phyloP scores from a whole-genome alignment of 2,797 vertebrate species.

The Anguilla megastoma region DNA sequence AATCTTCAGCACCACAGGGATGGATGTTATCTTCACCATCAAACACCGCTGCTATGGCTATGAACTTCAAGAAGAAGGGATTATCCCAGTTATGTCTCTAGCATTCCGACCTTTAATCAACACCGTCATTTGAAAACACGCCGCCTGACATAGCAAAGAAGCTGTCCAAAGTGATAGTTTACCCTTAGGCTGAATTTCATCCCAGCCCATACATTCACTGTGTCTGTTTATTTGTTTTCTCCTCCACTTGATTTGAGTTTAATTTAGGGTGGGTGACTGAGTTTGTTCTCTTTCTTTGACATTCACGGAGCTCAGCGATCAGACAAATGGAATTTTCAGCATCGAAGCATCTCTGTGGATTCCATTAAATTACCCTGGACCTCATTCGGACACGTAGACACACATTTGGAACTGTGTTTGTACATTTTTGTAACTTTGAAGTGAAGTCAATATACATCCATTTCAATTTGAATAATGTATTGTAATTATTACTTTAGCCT shows the following conservation, averaged over 20 bases:
- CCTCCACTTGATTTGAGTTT: conserved; percentile 70
- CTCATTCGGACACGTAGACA: not conserved
- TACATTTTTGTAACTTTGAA: not conserved
- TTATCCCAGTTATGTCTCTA: not conserved
- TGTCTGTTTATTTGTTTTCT: not conserved
- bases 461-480: too few relatives aligned
- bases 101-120: not conserved
- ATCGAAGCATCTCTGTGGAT: conserved; percentile 63
- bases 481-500: too few relatives aligned
- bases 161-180: not conserved
- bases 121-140: not conserved
- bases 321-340: conserved; percentile 83
- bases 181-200: not conserved
- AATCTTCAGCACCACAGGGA: not conserved
- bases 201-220: not conserved
- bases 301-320: conserved; percentile 81
- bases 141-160: not conserved
- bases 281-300: conserved; percentile 72
- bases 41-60: not conserved
- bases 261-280: conserved; percentile 74
- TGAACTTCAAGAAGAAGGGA: not conserved
- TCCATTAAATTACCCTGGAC: conserved; percentile 7
- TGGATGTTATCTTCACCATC: not conserved
- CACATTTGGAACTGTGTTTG: not conserved
- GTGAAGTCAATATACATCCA: too few relatives aligned